Evolutionary conservation across 2,888 invertebrate species (phyloP).

Genomic region (Pachliopta kotzebuea): DNA sequence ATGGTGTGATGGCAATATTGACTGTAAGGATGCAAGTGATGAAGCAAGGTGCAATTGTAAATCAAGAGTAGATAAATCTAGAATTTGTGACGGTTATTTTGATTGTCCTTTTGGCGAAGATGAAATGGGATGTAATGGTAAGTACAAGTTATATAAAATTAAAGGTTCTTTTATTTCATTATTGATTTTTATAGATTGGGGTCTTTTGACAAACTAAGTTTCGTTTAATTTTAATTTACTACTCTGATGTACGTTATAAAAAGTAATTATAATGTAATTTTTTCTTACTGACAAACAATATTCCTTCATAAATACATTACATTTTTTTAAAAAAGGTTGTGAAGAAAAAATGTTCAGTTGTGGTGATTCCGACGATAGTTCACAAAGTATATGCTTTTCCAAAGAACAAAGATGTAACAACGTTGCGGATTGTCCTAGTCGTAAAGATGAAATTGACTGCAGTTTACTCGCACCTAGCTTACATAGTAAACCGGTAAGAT

Average conservation of each 20-base stretch:
- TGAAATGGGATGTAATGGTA: constrained; percentile 89
- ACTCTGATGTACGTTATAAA: too few species aligned
- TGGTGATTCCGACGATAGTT: constrained; percentile 79
- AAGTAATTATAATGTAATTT: too few species aligned
- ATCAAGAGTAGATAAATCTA: constrained; percentile 82
- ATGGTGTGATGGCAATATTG: constrained; percentile 87
- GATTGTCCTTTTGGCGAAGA: constrained; percentile 92
- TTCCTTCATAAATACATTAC: not conserved
- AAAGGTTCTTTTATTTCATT: too few species aligned
- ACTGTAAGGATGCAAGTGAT: constrained; percentile 90
- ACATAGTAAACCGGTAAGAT: constrained; percentile 67
- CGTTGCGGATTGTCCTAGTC: constrained; percentile 84
- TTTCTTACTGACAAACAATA: too few species aligned
- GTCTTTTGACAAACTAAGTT: too few species aligned
- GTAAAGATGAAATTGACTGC: constrained; percentile 89
- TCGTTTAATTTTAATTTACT: too few species aligned
- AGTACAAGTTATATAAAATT: constrained; percentile 31
- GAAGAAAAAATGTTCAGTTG: constrained; percentile 84
- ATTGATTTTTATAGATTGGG: too few species aligned
- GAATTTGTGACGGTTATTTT: constrained; percentile 89
- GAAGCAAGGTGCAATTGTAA: constrained; percentile 87
- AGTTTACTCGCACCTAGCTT: constrained; percentile 83
- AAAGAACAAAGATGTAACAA: constrained; percentile 87
- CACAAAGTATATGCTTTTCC: constrained; percentile 83
- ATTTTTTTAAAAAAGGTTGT: constrained; percentile 79